A percentile compares a stretch with the other conserved stretches of the same genome.
These are phyloP conservation scores for Andrena fulva DNA, from an alignment of 2,888 invertebrate species.

Conservation along the genomic window DNA sequence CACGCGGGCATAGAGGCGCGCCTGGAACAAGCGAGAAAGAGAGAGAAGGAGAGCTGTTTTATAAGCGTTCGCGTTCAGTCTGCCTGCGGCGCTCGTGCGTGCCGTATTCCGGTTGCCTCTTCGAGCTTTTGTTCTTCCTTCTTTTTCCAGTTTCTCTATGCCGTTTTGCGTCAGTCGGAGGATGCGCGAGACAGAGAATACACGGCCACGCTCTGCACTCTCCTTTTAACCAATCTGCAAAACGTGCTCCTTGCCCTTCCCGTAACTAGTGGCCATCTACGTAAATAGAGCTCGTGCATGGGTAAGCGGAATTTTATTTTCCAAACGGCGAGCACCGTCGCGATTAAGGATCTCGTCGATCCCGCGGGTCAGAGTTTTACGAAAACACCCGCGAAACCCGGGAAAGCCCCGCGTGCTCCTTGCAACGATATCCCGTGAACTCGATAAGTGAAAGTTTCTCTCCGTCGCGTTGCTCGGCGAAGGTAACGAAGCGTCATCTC, in stretches of 20 bases:
- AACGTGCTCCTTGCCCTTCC: not conserved
- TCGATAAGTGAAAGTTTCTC: constrained; percentile 7
- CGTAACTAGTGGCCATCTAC: not conserved
- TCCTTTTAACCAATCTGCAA: not conserved
- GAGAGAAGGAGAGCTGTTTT: constrained; percentile 48
- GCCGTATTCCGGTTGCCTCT: constrained; percentile 43
- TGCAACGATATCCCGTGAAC: not conserved
- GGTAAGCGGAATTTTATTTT: constrained; percentile 33
- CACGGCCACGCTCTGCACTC: not conserved
- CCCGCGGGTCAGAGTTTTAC: not conserved
- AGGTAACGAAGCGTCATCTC: not conserved
- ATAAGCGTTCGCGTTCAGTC: constrained; percentile 63
- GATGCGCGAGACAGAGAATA: not conserved
- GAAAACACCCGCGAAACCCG: not conserved
- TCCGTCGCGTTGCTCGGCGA: not conserved
- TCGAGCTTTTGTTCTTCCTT: not conserved
- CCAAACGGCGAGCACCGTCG: not conserved
- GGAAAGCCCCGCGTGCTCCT: not conserved
- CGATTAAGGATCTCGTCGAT: not conserved
- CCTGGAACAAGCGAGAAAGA: not conserved
- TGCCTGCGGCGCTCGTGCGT: constrained; percentile 51
- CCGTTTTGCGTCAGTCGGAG: not conserved
- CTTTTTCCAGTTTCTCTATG: not conserved
- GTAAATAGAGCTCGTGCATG: constrained; percentile 4
- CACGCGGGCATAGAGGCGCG: constrained; percentile 5